Base-by-base conservation (phyloP, 2,888 invertebrate genomes). In the Drosophila paucipuncta region DNA sequence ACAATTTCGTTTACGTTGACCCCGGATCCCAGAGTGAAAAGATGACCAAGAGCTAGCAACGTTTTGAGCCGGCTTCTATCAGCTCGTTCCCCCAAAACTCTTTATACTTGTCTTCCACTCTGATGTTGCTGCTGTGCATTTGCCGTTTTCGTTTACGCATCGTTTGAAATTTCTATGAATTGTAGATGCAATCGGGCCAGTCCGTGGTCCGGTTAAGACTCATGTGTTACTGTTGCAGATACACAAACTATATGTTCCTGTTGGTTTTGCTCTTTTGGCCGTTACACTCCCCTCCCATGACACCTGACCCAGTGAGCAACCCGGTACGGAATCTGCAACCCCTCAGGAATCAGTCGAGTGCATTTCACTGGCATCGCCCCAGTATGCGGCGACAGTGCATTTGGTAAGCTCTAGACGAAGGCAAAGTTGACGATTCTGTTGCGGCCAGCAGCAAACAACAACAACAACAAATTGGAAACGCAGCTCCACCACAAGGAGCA, bases 141-240 rank as follows among this genome's bases (percentile, higher is more conserved):
- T 90, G 91, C 88, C 90, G 84, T 90, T 90, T 90, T 90, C 91
- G 91, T 91, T 90, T 90, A 90, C 85, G 89, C 89, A 90, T 89
- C 90, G 91, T 90, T 91, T 86, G 80, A 86, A 91, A 90, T 90
- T 91, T 91, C 89, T 90, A 92, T 92, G 92, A 92, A 92, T 92
- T 91, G 92, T 87, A 92, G 91, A 92, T 92, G 92, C 89, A 92
- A 91, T 92, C 91, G 91, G 82, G 47, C 90, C 85, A 88, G 85
- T 75, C 79, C 84, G 85, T 81, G 81, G 73, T 65, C 70, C 68
- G 66, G 68, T 80, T 85, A 90, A 90, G 90, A 90, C 89, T 86
- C 91, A 90, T 89, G 83, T 83, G 89, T 76, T 85, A 77, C 85
- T 76, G 73, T 80, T 75, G 72, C 77, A 78, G 76, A 60, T 70